Percentiles rank a stretch among this genome's conserved stretches.
Conservation (phyloP, 2,888 invertebrate species). For the Urechis unicinctus region DNA sequence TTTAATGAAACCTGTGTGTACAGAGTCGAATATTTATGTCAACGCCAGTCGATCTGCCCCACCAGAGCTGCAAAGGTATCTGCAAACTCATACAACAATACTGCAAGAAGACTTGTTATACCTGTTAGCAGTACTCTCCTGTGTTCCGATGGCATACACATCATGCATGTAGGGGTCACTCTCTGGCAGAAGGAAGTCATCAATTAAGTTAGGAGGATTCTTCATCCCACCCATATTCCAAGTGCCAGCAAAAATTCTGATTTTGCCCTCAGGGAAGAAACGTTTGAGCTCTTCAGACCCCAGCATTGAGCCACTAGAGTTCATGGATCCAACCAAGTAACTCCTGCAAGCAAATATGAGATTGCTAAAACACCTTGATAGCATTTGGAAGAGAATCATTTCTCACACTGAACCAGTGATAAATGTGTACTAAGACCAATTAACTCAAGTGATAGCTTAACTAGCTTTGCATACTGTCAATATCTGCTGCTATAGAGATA, state of each 20-base stretch:
- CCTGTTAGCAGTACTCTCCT: constrained; percentile 83
- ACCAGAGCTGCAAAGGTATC: no score
- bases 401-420: no score
- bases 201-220: constrained; percentile 61
- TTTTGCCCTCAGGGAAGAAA: constrained; percentile 57
- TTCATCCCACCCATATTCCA: constrained; percentile 95
- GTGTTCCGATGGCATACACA: constrained; percentile 85
- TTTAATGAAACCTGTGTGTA: no score
- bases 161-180: constrained; percentile 76
- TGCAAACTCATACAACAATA: neutral
- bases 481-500: no score
- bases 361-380: no score
- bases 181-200: constrained; percentile 82
- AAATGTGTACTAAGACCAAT: no score
- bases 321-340: constrained; percentile 28
- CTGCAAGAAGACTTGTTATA: constrained; percentile 24
- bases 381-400: no score
- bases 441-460: no score
- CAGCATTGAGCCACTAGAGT: constrained; percentile 57
- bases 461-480: no score
- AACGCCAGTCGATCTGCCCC: no score
- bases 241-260: constrained; percentile 52
- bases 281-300: constrained; percentile 79
- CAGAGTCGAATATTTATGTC: no score
- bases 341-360: constrained; percentile 24